Evolutionary conservation across 2,113 vertebrate species (phyloP), one percentile per base, ranked within the genome.

Genomic region (Stigmatopora nigra): DNA sequence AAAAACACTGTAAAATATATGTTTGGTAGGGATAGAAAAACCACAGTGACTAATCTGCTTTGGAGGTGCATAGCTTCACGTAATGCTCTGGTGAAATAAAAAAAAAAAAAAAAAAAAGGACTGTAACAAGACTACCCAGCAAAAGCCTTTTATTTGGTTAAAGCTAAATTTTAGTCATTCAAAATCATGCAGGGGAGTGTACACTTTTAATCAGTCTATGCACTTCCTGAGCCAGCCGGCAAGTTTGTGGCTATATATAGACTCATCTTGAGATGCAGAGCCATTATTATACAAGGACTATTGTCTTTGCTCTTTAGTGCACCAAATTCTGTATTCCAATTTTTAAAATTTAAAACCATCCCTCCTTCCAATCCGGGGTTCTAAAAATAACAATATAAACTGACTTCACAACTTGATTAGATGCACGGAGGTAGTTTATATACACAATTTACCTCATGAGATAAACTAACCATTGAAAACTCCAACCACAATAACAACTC

Each of bases 21-120:
- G 80, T 77, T 67, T 9, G 46, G 52, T 12, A 4, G 35, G 55
- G 70, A n/a, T 64, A 76, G 65, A 74, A 17, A 36, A 56, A 67
- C 69, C 72, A 63, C 74, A 83, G 75, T 88, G 88, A 88, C 80
- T 87, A 88, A 89, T 87, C 75, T 85, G 73, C 84, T 67, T 84
- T 85, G 82, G 86, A 81, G 84, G 88, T 86, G 80, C 82, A 87
- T 85, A 85, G 84, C 85, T 86, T 87, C 81, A 83, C 79, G 77
- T 74, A 70, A 70, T 65, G 71, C 74, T 82, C 71, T 71, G 82
- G 81, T 78, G 87, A 85, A 86, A 86, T 84, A 87, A 88, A 86
- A 77, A 83, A 84, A 84, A 79, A 72, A 79, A 31, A 31, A 87
- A 72, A 82, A 72, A 79, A 31, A 31, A 87, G 74, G 81, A 81